Base-by-base conservation (phyloP, 1,140 invertebrate species). In the Drosophila nikananu region DNA sequence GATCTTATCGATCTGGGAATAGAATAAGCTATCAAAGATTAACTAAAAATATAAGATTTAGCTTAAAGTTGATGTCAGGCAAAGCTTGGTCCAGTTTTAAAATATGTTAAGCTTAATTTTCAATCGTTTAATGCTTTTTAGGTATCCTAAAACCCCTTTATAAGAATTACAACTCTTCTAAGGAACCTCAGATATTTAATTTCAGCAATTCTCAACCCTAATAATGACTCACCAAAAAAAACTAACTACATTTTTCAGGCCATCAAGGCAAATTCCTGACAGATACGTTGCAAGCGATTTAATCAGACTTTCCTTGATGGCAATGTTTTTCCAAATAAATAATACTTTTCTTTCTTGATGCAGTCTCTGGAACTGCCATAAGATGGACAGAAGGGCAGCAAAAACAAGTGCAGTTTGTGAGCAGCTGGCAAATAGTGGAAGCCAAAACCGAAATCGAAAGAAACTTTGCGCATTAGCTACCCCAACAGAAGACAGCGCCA, bases 381-480 rank as follows among this genome's bases (percentile, higher is more conserved):
- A 71, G 63, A 71, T 68, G 51, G 35, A 66, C 62, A 59, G 39
- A 58, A 35, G 35, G 21, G 23, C 25, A 23, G n/a, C 9, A 30
- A 41, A 65, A 35, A 66, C 57, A 63, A 66, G 27, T 74, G 71
- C 71, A 74, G 39, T 76, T 58, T 54, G 54, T 42, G 64, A 76
- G 51, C 82, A 86, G 79, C 68, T 84, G 82, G 82, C 78, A 86
- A 86, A 81, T 70, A 57, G 79, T 62, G 55, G 8, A 10, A 3
- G 10, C 10, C 44, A 23, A 27, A 49, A n/a, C 23, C 17, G 25
- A 52, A 52, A 32, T 67, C 63, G 52, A 80, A 77, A 79, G 67
- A 87, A 86, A 86, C 80, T 86, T 86, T 86, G 77, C 84, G 84
- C 83, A 86, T 86, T 86, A 87, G 72, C 81, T 70, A 15, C 23